Base-by-base conservation (phyloP, 2,888 invertebrate species). In the Ectropis crepuscularia region DNA sequence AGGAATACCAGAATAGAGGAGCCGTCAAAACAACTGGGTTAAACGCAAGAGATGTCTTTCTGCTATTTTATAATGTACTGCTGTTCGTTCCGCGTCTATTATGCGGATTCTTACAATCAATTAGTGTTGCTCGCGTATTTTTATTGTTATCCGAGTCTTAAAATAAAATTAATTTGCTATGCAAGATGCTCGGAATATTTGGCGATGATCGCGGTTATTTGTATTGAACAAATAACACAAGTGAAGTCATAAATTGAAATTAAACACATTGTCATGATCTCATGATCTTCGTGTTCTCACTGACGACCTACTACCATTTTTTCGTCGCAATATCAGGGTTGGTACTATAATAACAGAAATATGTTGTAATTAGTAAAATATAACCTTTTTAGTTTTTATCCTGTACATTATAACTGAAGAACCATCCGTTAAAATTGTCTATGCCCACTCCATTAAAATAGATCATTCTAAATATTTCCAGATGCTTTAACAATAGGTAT, bases 1-100 rank as follows among this genome's bases (percentile, higher is more conserved):
- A 61, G 61, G 82, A 82, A 89, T 89, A 83, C 87, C 85, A 80
- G 81, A 86, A 82, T 85, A 85, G 82, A 79, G 79, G 67, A 70
- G 67, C 78, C 82, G 89, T 90, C 89, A 88, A 87, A 89, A 90
- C 87, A 90, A 78, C 79, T 74, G 74, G 75, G 79, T 80, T 83
- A 80, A 80, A 82, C 71, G 70, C 75, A 75, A 81, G 73, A 79
- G 80, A 85, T 79, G 73, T 70, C 80, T 79, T 85, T 85, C 87
- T 84, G 81, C 86, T 84, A 77, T 77, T 69, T 65, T 72, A 62
- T 67, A 43, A 57, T 61, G 45, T 53, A 16, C 58, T 59, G 60
- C 66, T 62, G 55, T 55, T 65, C 51, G 58, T 63, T 74, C 50
- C 67, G 65, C 64, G 81, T 82, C 82, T 71, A 68, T 76, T 73